Evolutionary conservation across 2,888 invertebrate genomes (phyloP).

Genomic region (Drosophila percnosoma): DNA sequence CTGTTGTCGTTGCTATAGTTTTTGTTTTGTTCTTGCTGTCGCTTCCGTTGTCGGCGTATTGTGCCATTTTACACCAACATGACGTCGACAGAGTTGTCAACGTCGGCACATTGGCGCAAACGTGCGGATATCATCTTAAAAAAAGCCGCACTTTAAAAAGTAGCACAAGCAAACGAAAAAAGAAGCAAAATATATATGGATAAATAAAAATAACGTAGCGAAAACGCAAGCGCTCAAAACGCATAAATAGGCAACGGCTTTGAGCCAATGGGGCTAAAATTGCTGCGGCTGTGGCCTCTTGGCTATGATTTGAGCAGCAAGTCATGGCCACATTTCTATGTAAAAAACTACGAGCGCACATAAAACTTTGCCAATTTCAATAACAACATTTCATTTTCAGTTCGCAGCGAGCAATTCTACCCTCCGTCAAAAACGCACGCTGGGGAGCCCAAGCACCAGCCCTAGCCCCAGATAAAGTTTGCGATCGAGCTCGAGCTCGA

Average conservation of each 20-base stretch:
- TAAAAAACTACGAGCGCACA: constrained; percentile 70
- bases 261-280: constrained; percentile 40
- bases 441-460: constrained; percentile 38
- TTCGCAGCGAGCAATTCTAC: constrained; percentile 47
- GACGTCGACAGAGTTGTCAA: constrained; percentile 40
- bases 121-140: constrained; percentile 69
- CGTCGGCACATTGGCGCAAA: constrained; percentile 74
- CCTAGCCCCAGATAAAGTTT: constrained; percentile 32
- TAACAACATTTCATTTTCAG: constrained; percentile 78
- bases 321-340: constrained; percentile 78
- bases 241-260: constrained; percentile 74
- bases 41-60: constrained; percentile 56
- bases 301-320: constrained; percentile 62
- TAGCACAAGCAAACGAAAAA: constrained; percentile 6
- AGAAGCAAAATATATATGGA: constrained; percentile 10
- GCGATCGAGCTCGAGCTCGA: constrained; percentile 39
- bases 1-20: constrained; percentile 33
- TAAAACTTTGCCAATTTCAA: constrained; percentile 79
- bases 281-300: constrained; percentile 34
- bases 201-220: constrained; percentile 18
- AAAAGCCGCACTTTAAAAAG: constrained; percentile 8
- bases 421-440: constrained; percentile 54
- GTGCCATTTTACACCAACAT: constrained; percentile 75
- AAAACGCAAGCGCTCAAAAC: constrained; percentile 57
- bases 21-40: constrained; percentile 29